A percentile compares a stretch with the other conserved stretches of the same genome.
Conservation (phyloP, 1,140 invertebrate genomes). For the Macrobrachium rosenbergii region DNA sequence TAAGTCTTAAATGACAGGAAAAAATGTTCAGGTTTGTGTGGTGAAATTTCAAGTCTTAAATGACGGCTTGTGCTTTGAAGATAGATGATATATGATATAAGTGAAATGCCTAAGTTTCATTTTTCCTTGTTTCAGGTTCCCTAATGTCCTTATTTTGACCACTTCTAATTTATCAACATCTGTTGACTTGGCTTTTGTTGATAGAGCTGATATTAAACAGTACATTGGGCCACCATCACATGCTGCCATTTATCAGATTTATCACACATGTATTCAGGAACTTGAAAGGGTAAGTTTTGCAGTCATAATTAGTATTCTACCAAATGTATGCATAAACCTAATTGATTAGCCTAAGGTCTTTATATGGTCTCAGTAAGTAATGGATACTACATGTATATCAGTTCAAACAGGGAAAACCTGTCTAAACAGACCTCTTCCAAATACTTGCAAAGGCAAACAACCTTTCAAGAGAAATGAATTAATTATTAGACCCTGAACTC, state of each 20-base stretch:
- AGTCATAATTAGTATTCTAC: not conserved
- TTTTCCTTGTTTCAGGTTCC: slow-evolving; percentile 71
- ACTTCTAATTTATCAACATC: slow-evolving; percentile 95
- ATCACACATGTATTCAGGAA: slow-evolving; percentile 82
- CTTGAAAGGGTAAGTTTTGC: slow-evolving; percentile 78
- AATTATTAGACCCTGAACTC: too few species aligned
- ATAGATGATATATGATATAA: too few species aligned
- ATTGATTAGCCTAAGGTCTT: not conserved
- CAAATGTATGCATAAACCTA: not conserved
- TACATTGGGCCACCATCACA: slow-evolving; percentile 87
- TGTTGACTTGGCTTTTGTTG: slow-evolving; percentile 96
- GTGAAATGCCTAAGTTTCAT: not conserved
- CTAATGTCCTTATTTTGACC: slow-evolving; percentile 94
- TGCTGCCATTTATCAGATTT: slow-evolving; percentile 86
- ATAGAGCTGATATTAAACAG: slow-evolving; percentile 95
- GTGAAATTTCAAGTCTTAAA: too few species aligned
- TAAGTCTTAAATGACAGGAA: too few species aligned
- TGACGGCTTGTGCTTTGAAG: too few species aligned
- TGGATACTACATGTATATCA: too few species aligned
- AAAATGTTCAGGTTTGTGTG: too few species aligned
- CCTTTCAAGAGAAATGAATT: too few species aligned
- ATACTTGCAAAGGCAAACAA: too few species aligned
- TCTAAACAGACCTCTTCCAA: too few species aligned
- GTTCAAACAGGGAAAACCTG: not conserved
- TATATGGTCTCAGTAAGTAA: too few species aligned